Evolutionary conservation across 2,113 vertebrate genomes (phyloP).

Genomic region (Istiophorus platypterus): DNA sequence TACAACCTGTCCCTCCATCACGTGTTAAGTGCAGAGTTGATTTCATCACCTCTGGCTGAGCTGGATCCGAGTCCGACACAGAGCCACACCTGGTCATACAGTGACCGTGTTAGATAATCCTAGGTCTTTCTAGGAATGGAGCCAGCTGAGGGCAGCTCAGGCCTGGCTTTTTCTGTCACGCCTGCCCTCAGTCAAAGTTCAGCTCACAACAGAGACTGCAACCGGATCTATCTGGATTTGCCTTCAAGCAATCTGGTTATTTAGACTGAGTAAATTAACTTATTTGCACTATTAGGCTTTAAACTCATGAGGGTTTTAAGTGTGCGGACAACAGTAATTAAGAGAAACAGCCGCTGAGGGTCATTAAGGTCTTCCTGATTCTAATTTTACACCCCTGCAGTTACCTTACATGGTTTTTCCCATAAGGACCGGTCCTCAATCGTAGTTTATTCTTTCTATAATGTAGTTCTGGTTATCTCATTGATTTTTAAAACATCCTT

Average conservation of each 20-base stretch:
- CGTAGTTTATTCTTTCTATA: not conserved
- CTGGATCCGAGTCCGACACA: not conserved
- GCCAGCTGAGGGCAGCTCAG: slow-evolving; percentile 11
- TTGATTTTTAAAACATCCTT: not conserved
- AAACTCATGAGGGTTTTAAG: slow-evolving; percentile 14
- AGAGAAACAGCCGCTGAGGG: not conserved
- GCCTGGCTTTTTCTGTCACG: not conserved
- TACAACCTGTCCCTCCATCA: not conserved
- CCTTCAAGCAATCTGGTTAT: not conserved
- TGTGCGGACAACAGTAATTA: not conserved
- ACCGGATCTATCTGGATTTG: slow-evolving; percentile 5
- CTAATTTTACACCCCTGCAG: not conserved
- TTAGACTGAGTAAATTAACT: not conserved
- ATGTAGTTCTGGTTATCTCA: not conserved
- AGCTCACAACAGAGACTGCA: slow-evolving; percentile 11
- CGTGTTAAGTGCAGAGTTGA: not conserved
- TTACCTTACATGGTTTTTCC: not conserved
- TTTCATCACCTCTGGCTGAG: not conserved
- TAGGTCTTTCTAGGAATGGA: slow-evolving; percentile 29
- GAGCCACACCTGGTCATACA: not conserved
- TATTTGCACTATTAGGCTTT: not conserved
- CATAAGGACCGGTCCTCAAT: not conserved
- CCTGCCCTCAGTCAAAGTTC: slow-evolving; percentile 39
- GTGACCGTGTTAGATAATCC: slow-evolving; percentile 7
- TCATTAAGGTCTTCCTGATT: not conserved